Conservation (phyloP, 2,797 vertebrate species). For the Crocidura indochinensis region DNA sequence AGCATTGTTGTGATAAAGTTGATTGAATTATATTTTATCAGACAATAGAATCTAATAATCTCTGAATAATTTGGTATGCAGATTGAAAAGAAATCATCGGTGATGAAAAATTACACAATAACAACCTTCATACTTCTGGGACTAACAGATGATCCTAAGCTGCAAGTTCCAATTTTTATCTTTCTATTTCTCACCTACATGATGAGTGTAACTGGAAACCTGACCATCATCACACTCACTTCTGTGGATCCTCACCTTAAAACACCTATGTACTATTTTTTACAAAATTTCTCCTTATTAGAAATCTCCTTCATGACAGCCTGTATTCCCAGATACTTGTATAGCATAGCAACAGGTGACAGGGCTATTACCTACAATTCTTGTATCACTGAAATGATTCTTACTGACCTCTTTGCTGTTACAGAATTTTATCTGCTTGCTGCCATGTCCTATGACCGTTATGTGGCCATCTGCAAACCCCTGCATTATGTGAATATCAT, state of each 20-base stretch:
- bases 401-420: neutral
- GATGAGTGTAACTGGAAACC: neutral
- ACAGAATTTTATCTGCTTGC: neutral
- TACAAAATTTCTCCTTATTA: neutral
- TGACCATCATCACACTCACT: slow-evolving; percentile 4
- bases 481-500: slow-evolving; percentile 57
- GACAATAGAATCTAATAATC: too few relatives aligned
- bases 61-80: neutral
- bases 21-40: too few relatives aligned
- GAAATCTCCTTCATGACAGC: slow-evolving; percentile 19
- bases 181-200: slow-evolving; percentile 37
- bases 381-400: neutral
- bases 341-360: neutral
- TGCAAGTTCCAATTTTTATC: slow-evolving; percentile 8
- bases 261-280: neutral
- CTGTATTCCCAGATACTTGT: slow-evolving; percentile 6
- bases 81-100: neutral
- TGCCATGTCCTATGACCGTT: neutral
- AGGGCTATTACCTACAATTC: slow-evolving; percentile 2
- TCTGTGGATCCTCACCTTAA: neutral
- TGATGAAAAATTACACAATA: neutral
- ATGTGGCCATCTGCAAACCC: slow-evolving; percentile 67
- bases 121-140: neutral
- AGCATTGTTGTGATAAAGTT: too few relatives aligned
- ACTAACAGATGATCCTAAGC: slow-evolving; percentile 1